Base-by-base conservation (phyloP, 1,140 invertebrate genomes). In the Popillia japonica region DNA sequence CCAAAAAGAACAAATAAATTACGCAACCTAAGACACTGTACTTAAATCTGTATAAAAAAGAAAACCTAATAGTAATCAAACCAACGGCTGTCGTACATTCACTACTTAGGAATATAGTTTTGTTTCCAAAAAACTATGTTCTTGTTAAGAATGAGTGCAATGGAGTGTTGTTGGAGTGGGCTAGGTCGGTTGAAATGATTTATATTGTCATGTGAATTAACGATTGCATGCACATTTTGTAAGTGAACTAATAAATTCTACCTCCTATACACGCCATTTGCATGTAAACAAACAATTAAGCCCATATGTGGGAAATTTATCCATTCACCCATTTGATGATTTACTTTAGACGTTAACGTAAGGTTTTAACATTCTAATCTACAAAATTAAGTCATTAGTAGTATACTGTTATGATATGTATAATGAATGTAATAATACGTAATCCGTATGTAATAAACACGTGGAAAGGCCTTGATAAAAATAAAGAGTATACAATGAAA, bases 241-340 rank as follows among this genome's bases (percentile, higher is more conserved):
- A 64, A 64, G 61, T 64, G 61, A 23, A 17, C 1, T 64, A 4
- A 64, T 64, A 64, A 64, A 64, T 64, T 17, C 61, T 64, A 22
- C 22, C 23, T 4, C 10, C 61, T 64, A 20, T 64, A 22, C 61
- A 64, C 61, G 61, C 23, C 22, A 64, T 64, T 64, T 64, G 61
- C 61, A 64, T 64, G 61, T 64, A 64, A 64, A 64, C 17, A 64
- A 64, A 64, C 61, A 64, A 22, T 64, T 64, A 23, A 64, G 6
- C 61, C 10, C 22, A 64, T 20, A 64, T 17, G 61, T 6, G 17
- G 61, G 61, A 17, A 27, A 17, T 64, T 27, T 22, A 22, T 20
- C 59, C 22, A 11, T 48, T 48, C 7, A 11, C 11, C 44, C 44
- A 48, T 48, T 48, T 48, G 44, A 48, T 48, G 44, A 48, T 48